phyloP scores from a whole-genome alignment of 37 sponge, comb jelly and placozoan genomes.

The Cliona cf. orientalis region DNA sequence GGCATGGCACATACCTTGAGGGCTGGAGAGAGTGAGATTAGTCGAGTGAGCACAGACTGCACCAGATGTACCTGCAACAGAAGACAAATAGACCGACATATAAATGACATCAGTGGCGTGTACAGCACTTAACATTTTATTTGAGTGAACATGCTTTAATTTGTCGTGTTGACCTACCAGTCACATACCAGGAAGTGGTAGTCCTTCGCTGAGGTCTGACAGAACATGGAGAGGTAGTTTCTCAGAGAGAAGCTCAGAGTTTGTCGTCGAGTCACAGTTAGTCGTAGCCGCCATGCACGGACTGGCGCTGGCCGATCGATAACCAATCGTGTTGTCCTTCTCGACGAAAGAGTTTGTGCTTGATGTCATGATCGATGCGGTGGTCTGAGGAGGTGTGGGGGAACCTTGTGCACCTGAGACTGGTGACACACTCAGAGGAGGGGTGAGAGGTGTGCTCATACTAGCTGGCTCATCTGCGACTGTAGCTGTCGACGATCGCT shows the following conservation, averaged over 20 bases:
- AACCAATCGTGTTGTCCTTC: conserved; percentile 43
- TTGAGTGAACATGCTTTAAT: no score
- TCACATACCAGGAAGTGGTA: conserved; percentile 38
- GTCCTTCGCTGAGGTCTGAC: conserved; percentile 48
- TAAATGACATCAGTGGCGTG: no score
- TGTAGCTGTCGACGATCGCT: neutral
- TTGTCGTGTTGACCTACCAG: no score
- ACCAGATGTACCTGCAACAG: no score
- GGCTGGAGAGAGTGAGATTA: no score
- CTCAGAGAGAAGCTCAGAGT: neutral
- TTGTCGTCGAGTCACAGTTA: conserved; percentile 62
- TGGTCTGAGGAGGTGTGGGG: conserved; percentile 41
- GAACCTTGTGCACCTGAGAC: conserved; percentile 6
- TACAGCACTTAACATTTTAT: no score
- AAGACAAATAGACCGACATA: no score
- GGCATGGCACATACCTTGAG: no score
- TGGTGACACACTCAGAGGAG: conserved; percentile 60
- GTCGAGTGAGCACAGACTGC: no score
- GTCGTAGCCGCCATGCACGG: conserved; percentile 12
- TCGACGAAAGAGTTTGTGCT: conserved; percentile 55
- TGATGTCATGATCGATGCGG: no score
- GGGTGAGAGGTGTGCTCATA: conserved; percentile 57
- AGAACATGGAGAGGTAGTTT: conserved; percentile 52
- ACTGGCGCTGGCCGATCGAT: conserved; percentile 41
- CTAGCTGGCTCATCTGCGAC: conserved; percentile 3